Base-by-base conservation (phyloP, 1,140 invertebrate species). In the Aricia agestis region DNA sequence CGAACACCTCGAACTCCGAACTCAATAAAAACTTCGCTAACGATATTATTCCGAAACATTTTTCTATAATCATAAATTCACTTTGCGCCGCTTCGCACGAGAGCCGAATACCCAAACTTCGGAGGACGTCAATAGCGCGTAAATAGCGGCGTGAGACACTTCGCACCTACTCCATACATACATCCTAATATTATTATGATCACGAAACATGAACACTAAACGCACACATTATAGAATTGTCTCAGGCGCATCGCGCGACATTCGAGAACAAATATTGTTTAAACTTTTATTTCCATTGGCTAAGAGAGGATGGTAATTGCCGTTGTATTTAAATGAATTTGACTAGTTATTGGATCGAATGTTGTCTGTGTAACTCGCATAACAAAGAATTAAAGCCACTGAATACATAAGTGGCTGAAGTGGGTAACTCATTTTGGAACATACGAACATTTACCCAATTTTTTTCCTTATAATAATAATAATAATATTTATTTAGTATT, bases 21-120 rank as follows among this genome's bases (percentile, higher is more conserved):
- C 18, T 63, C 19, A 63, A 63, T 63, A 63, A 63, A 52, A 63
- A 63, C 59, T 63, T 63, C 19, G 59, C 59, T 63, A 63, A 63
- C 59, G 59, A 19, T 63, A 63, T 52, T 52, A 52, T 63, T 63
- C 19, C 18, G 19, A 63, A 25, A 25, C 59, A 63, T 19, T 63
- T 63, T 63, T 63, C 18, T 18, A 63, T 63, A 25, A 19, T 63
- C 59, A 63, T 63, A 63, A 63, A 63, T 63, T 63, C 18, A 63
- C 10, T 19, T 59, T 17, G 59, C 17, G 59, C n/a, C 58, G 58
- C 59, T 3, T 18, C 59, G 59, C 18, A 59, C 59, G 59, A 31
- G 59, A 19, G 45, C 45, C 4, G 45, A 52, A 52, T 52, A 52
- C 45, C 9, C 2, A 52, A 52, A 52, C 45, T 52, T 52, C 45